Evolutionary conservation across 2,797 vertebrate species (phyloP), one percentile per base, ranked within the genome.

Genomic region (Rhinatrema bivittatum): DNA sequence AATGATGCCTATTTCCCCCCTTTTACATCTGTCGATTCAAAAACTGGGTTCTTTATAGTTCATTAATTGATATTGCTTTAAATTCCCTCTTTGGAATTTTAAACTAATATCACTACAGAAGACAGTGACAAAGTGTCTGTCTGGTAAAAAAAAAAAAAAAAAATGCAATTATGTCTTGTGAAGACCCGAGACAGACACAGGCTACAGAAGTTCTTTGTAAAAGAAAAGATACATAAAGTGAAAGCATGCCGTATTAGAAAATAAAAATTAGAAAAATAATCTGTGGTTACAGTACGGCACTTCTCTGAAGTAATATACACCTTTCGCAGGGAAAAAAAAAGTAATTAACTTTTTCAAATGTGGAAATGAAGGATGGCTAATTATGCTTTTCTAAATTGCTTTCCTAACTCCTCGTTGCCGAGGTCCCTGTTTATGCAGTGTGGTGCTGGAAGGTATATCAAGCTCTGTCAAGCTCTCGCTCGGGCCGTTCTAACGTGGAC

Each of bases 301-400:
- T 63, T 57, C 64, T 65, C 53, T 9, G 56, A 79, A 72, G 56
- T 45, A 60, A 69, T 65, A 30, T 32, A 5, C 60, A 66, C 55
- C 62, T 74, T 79, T 65, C 55, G 42, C 9, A 22, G 32, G 40
- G 52, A 32, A 52, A 40, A 70, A 73, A 75, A 65, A 70, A 56
- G 65, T 76, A 72, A 78, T 75, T 78, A 68, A 79, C 81, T 82
- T 81, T 81, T 66, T 67, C 63, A 62, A 67, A 62, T 52, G 70
- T 62, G 50, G 62, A n/a, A 65, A 49, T 37, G 27, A 76, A 67
- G 71, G 51, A 68, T 73, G 77, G 72, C 72, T 77, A 79, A 79
- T 78, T 74, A 79, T 46, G 54, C 44, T 36, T 58, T 74, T 56
- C 62, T 62, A 72, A 77, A 72, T 80, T 74, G 73, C 64, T 74